A percentile compares a stretch with the other conserved stretches of the same genome.
These are phyloP conservation scores for Ceratoteleas bidentatus DNA, from an alignment of 1,140 invertebrate species.

Conservation along the genomic window DNA sequence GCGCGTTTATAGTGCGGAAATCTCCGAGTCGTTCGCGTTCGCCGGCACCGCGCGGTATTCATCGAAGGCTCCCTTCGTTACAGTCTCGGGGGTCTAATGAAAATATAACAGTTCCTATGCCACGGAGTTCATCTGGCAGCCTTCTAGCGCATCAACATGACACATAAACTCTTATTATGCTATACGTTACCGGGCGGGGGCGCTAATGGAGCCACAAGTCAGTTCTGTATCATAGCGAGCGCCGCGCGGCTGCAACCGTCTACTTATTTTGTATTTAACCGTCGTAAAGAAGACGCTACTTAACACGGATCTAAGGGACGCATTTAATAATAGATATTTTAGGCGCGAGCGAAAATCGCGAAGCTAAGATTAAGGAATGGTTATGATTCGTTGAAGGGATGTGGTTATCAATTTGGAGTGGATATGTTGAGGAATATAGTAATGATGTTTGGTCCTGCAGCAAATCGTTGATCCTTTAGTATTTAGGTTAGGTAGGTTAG, in stretches of 20 bases:
- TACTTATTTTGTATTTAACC: constrained; percentile 82
- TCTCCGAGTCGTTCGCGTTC: constrained; percentile 45
- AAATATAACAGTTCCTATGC: constrained; percentile 81
- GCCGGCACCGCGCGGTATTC: constrained; percentile 54
- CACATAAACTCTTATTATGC: constrained; percentile 82
- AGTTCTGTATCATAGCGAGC: constrained; percentile 73
- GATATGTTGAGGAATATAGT: too few species aligned
- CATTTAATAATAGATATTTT: constrained; percentile 63
- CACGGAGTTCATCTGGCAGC: constrained; percentile 79
- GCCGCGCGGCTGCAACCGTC: constrained; percentile 73
- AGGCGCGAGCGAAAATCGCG: constrained; percentile 42
- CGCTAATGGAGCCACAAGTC: constrained; percentile 82
- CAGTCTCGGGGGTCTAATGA: constrained; percentile 75
- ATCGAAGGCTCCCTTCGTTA: constrained; percentile 71
- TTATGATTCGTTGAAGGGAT: too few species aligned
- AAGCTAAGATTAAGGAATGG: background rate
- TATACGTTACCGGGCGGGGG: constrained; percentile 78
- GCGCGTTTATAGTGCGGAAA: constrained; percentile 57
- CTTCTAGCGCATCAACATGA: constrained; percentile 81
- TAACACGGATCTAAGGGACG: constrained; percentile 67
- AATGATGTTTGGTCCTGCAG: too few species aligned
- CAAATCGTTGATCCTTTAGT: too few species aligned
- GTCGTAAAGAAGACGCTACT: constrained; percentile 80
- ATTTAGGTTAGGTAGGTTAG: too few species aligned
- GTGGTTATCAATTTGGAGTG: too few species aligned